A percentile compares a stretch with the other conserved stretches of the same genome.
phyloP scores from a whole-genome alignment of 35 echinoderm and acorn worm species.

The Ophiothrix spiculata region DNA sequence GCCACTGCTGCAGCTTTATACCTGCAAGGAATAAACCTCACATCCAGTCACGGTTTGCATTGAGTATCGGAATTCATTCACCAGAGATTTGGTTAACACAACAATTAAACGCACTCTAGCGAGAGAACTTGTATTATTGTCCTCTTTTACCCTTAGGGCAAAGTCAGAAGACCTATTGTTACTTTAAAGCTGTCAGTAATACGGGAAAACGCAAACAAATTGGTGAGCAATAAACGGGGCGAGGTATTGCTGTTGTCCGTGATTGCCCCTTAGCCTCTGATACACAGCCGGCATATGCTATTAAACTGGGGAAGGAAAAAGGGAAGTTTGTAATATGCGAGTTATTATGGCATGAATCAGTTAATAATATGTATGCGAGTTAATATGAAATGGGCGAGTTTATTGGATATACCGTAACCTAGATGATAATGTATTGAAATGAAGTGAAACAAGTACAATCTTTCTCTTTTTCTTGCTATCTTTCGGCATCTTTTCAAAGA shows the following conservation, averaged over 20 bases:
- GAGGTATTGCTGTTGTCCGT: background rate
- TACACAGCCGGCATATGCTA: too few species aligned
- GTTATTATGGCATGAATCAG: too few species aligned
- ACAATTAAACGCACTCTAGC: background rate
- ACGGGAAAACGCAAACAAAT: background rate
- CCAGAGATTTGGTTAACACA: background rate
- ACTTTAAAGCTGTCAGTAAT: background rate
- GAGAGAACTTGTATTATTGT: background rate
- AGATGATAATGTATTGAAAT: too few species aligned
- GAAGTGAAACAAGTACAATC: too few species aligned
- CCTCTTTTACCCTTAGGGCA: background rate
- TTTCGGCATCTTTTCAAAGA: too few species aligned
- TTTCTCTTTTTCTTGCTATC: too few species aligned
- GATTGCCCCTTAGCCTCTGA: slow-evolving; percentile 3
- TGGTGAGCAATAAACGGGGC: background rate
- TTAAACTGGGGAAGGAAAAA: too few species aligned
- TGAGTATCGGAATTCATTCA: background rate
- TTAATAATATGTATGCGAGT: too few species aligned
- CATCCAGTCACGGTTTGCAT: background rate
- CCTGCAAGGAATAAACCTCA: too few species aligned
- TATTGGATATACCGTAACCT: too few species aligned
- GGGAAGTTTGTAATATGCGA: too few species aligned
- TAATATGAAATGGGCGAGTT: too few species aligned
- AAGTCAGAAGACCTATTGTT: background rate
- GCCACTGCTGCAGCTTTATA: background rate